These are phyloP conservation scores for Nomada lathburiana DNA, from an alignment of 2,888 invertebrate species.

Conservation along the genomic window DNA sequence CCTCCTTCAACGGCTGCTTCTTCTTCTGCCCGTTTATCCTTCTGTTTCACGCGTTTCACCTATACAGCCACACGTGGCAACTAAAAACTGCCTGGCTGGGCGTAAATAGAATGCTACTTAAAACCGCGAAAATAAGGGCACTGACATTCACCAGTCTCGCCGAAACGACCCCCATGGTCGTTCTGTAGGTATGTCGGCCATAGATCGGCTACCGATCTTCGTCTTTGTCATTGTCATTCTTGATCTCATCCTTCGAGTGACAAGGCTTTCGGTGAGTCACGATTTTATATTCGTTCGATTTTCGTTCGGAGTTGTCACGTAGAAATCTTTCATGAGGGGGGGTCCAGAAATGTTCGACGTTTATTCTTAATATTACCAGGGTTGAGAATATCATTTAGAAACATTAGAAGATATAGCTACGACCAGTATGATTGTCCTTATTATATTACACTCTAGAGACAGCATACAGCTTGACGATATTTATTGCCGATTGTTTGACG, in stretches of 20 bases:
- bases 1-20: conserved; percentile 10
- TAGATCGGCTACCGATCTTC: not conserved
- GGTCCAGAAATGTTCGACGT: too few species aligned
- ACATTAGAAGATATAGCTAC: too few species aligned
- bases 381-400: too few species aligned
- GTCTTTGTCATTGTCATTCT: too few species aligned
- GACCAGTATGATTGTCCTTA: too few species aligned
- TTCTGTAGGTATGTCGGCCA: not conserved
- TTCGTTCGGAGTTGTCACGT: not conserved
- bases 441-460: too few species aligned
- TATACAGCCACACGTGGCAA: conserved; percentile 58
- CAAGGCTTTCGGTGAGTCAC: too few species aligned
- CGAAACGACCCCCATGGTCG: not conserved
- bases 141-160: conserved; percentile 72
- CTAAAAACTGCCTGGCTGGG: conserved; percentile 74
- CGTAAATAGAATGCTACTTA: conserved; percentile 80
- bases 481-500: too few species aligned
- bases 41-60: conserved; percentile 39
- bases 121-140: conserved; percentile 81
- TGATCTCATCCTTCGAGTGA: too few species aligned
- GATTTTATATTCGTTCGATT: too few species aligned
- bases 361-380: too few species aligned
- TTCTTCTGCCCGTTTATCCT: conserved; percentile 31
- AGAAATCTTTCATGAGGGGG: not conserved
- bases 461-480: too few species aligned